Conservation (phyloP, 2,113 vertebrate species). For the Anseranas semipalmata region DNA sequence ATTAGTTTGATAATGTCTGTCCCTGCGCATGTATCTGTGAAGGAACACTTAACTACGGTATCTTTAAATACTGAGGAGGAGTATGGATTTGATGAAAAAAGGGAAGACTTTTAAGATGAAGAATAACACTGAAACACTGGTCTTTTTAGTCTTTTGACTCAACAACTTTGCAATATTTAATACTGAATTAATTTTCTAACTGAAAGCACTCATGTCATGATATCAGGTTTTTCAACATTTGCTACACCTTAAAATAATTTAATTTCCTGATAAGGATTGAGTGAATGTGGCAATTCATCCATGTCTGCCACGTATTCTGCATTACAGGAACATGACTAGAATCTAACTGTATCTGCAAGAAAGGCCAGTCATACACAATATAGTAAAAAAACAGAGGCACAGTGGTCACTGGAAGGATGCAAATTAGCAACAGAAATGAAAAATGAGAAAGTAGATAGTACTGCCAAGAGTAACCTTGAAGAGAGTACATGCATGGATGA, state of each 20-base stretch:
- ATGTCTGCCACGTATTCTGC: background rate
- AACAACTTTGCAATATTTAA: background rate
- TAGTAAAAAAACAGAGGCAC: background rate
- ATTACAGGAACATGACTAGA: background rate
- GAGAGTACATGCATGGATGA: fast-evolving
- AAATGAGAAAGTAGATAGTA: background rate
- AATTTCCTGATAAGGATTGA: background rate
- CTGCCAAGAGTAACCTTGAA: background rate
- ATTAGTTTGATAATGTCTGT: background rate
- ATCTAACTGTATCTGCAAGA: background rate
- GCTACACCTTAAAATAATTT: background rate
- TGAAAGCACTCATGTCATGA: background rate
- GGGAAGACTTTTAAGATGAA: background rate
- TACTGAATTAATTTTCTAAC: background rate
- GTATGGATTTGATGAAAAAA: background rate
- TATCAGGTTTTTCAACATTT: background rate
- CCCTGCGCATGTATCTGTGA: background rate
- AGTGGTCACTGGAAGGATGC: background rate
- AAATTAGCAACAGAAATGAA: background rate
- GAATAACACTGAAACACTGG: background rate
- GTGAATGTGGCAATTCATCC: background rate
- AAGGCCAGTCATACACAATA: background rate
- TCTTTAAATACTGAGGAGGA: background rate
- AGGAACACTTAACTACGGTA: background rate
- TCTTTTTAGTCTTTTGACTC: background rate